Percentiles rank a stretch among this genome's conserved stretches.
Conservation (phyloP, 2,113 vertebrate genomes). For the Plotosus lineatus region DNA sequence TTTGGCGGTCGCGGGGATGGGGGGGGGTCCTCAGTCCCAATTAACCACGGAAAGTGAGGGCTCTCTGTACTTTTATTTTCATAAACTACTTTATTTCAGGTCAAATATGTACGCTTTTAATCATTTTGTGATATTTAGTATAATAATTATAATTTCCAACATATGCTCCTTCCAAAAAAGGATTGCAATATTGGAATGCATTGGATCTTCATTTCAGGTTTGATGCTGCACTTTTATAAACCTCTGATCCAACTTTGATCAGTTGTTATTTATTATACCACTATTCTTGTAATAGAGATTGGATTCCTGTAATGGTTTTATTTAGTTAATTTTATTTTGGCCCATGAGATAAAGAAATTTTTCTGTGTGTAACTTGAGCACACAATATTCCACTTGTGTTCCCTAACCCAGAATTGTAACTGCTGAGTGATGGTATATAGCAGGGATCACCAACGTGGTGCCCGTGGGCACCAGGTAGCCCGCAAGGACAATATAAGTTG, state of each 20-base stretch:
- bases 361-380: neutral
- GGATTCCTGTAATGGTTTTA: neutral
- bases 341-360: neutral
- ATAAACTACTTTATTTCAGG: too few species aligned
- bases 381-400: neutral
- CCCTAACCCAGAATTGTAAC: neutral
- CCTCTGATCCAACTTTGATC: neutral
- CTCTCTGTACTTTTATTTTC: too few species aligned
- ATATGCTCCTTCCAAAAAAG: neutral
- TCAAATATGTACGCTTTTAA: too few species aligned
- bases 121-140: too few species aligned
- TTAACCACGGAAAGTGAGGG: too few species aligned
- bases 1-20: too few species aligned
- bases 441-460: too few species aligned
- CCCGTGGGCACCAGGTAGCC: too few species aligned
- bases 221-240: neutral
- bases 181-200: neutral
- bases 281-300: neutral
- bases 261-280: neutral
- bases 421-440: neutral
- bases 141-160: neutral
- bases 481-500: too few species aligned
- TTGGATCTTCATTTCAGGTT: neutral
- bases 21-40: too few species aligned
- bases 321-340: neutral